Evolutionary conservation across 2,888 invertebrate genomes (phyloP), one percentile per base, ranked within the genome.

Genomic region (Eristalis arbustorum): DNA sequence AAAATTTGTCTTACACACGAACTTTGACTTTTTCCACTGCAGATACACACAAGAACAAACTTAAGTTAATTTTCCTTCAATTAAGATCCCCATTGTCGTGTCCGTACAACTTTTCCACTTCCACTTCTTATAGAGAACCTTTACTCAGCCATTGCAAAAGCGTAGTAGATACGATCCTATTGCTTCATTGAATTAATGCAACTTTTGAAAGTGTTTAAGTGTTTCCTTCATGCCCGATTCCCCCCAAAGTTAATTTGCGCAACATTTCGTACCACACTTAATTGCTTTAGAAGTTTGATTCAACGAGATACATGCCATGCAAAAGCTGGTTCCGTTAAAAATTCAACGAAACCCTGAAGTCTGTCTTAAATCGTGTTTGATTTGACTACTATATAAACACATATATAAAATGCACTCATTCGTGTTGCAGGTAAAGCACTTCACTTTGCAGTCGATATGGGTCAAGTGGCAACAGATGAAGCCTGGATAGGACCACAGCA

Each of bases 111-210:
- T 18, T 49, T 18, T 18, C 18, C n/a, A 6, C 6, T 49, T 18
- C 49, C 18, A 18, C 18, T 49, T 18, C 49, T 18, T 8, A 5
- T 8, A 3, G 14, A 59, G 14, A 25, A 59, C 25, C 23, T 8
- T 25, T 13, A 6, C 59, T 25, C 23, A 14, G 59, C 18, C 14
- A 40, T 22, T 71, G 71, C 77, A 63, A 77, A 56, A 57, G 18
- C 13, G 77, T 37, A 69, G 59, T 49, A 64, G 49, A 78, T 28
- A 72, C 78, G 40, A 66, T 78, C 59, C 64, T 64, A 78, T 71
- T 40, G 18, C 49, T 71, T 73, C 23, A 49, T 37, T 67, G 14
- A 59, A 72, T 66, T 73, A 67, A 42, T 59, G 66, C 57, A 78
- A 28, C 25, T 56, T 14, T 49, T 37, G 14, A 28, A 62, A 31